A percentile compares a stretch with the other conserved stretches of the same genome.
Conservation (phyloP, 2,113 vertebrate genomes). For the Leucosticte australis region DNA sequence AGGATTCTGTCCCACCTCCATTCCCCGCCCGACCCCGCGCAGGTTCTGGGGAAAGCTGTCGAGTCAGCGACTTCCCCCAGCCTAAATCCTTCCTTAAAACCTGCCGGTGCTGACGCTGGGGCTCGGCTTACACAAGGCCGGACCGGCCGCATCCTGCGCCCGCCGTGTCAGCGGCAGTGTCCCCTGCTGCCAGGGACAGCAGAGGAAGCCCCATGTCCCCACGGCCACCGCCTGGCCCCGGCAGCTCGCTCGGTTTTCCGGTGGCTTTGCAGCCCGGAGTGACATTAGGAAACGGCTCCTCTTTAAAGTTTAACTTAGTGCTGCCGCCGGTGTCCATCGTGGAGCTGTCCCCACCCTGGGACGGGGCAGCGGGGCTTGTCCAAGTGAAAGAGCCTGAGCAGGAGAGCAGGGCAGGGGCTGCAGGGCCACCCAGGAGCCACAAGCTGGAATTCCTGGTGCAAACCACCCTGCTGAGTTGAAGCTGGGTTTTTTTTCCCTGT, state of each 20-base stretch:
- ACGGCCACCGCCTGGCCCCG: fast-evolving
- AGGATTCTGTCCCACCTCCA: not conserved
- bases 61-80: not conserved
- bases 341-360: not conserved
- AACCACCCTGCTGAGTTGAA: not conserved
- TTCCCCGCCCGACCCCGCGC: not conserved
- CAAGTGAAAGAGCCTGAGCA: not conserved
- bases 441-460: not conserved
- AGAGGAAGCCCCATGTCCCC: not conserved
- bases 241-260: not conserved
- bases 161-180: not conserved
- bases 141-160: not conserved
- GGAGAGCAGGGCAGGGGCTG: not conserved
- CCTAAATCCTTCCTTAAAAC: constrained; percentile 38
- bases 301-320: not conserved
- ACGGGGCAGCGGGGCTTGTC: fast-evolving
- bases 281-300: not conserved
- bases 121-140: not conserved
- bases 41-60: not conserved
- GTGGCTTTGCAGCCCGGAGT: not conserved
- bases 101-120: not conserved
- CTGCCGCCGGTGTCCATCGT: fast-evolving
- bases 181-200: not conserved
- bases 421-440: not conserved
- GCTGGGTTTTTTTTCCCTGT: fast-evolving